Conservation (phyloP, 1,140 invertebrate species). For the Macrobrachium rosenbergii region DNA sequence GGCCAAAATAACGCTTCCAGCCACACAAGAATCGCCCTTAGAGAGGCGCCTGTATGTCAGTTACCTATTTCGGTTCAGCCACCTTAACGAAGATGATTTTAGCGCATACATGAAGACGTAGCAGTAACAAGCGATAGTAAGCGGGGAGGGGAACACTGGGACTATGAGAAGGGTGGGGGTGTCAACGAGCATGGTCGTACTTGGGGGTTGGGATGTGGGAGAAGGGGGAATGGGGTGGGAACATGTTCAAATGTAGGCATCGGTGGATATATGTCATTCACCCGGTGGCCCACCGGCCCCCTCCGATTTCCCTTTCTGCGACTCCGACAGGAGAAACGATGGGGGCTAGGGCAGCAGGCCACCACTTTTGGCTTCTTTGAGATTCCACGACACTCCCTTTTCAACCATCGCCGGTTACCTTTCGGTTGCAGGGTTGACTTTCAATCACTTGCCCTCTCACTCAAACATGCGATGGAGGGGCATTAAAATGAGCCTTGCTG, state of each 20-base stretch:
- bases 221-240: not conserved
- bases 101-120: slow-evolving; percentile 27
- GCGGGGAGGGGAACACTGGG: not conserved
- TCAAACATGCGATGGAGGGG: too few relatives aligned
- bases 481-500: too few relatives aligned
- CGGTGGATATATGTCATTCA: slow-evolving; percentile 35
- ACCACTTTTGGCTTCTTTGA: slow-evolving; percentile 3
- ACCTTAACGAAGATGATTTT: slow-evolving; percentile 50
- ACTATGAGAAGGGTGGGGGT: not conserved
- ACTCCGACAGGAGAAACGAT: slow-evolving; percentile 33
- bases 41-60: slow-evolving; percentile 37
- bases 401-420: not conserved
- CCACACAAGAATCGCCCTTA: slow-evolving; percentile 38
- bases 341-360: slow-evolving; percentile 58
- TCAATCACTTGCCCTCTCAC: too few relatives aligned
- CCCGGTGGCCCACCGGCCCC: slow-evolving; percentile 12
- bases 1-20: slow-evolving; percentile 24
- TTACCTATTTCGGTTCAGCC: slow-evolving; percentile 58
- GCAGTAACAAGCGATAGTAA: slow-evolving; percentile 38
- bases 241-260: not conserved
- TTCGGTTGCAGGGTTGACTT: not conserved
- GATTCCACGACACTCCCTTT: not conserved
- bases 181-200: not conserved
- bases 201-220: not conserved
- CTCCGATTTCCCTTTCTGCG: slow-evolving; percentile 57